Evolutionary conservation across 1,140 invertebrate species (phyloP), one percentile per base, ranked within the genome.

Genomic region (Batillaria attramentaria): DNA sequence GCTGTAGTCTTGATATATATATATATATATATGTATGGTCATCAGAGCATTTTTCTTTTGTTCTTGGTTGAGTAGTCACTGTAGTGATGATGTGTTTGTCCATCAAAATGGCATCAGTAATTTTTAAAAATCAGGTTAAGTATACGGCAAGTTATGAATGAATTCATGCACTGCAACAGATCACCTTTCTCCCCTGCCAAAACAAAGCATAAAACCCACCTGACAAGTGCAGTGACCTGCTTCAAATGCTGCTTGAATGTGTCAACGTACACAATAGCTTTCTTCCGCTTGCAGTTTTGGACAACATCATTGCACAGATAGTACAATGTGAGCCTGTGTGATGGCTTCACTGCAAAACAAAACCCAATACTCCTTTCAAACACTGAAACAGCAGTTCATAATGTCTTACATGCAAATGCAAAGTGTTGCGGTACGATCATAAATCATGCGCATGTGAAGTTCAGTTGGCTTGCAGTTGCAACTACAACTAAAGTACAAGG

Each of bases 291-390:
- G 79, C 96, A 97, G 87, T 97, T 97, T 88, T 98, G 97, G 86
- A 98, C 96, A 35, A 98, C 96, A 94, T 98, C 97, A 92, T 98
- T 98, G 33, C 96, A 97, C 85, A 98, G 92, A 91, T 98, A 98
- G 91, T 98, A 98, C n/a, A 98, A 90, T 2, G 95, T 95, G 57
- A 98, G 90, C 46, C 96, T 93, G 87, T 97, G 96, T 82, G 96
- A 95, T 18, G 95, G 93, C 91, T 95, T 95, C 37, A 95, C 95
- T 95, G 88, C 68, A 93, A 87, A 68, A n/a, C n/a, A 80, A 70
- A 91, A 85, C 66, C 80, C 80, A 87, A 39, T 16, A 28, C 42
- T n/a, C n/a, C n/a, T n/a, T n/a, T n/a, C n/a, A n/a, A n/a, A n/a
- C n/a, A n/a, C n/a, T n/a, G n/a, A 13, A 69, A 39, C 20, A 54